These are phyloP conservation scores for Linurgus olivaceus DNA, from an alignment of 2,797 vertebrate species.

Conservation along the genomic window DNA sequence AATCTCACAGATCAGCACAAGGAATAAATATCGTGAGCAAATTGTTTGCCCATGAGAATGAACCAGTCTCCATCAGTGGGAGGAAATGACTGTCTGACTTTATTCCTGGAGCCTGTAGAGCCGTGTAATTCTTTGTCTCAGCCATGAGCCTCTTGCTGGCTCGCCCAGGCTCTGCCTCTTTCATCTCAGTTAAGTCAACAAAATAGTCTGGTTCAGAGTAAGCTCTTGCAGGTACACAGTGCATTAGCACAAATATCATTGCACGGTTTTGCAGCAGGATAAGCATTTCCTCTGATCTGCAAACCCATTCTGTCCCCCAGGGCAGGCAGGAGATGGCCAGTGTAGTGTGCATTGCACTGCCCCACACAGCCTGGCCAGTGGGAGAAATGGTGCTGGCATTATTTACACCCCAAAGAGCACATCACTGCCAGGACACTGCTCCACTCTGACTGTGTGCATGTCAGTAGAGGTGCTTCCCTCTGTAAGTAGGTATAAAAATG, in stretches of 20 bases:
- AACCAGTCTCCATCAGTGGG: background rate
- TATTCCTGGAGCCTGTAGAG: background rate
- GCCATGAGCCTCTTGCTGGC: background rate
- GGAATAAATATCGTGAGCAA: background rate
- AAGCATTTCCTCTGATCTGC: background rate
- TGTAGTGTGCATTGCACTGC: background rate
- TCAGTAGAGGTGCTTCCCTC: accelerated
- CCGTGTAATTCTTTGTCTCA: background rate
- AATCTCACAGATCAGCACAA: background rate
- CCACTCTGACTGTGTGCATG: background rate
- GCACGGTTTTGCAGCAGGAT: background rate
- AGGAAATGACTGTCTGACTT: background rate
- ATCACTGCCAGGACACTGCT: background rate
- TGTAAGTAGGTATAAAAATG: accelerated
- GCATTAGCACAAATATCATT: background rate
- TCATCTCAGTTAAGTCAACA: background rate
- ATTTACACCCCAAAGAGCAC: background rate
- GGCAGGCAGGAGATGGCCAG: background rate
- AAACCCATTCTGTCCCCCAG: background rate
- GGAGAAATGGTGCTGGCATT: background rate
- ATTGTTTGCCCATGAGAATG: background rate
- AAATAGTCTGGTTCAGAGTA: background rate
- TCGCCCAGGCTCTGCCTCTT: background rate
- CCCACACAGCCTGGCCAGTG: accelerated
- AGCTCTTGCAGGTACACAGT: background rate